Base-by-base conservation (phyloP, 2,888 invertebrate species). In the Nezara viridula region DNA sequence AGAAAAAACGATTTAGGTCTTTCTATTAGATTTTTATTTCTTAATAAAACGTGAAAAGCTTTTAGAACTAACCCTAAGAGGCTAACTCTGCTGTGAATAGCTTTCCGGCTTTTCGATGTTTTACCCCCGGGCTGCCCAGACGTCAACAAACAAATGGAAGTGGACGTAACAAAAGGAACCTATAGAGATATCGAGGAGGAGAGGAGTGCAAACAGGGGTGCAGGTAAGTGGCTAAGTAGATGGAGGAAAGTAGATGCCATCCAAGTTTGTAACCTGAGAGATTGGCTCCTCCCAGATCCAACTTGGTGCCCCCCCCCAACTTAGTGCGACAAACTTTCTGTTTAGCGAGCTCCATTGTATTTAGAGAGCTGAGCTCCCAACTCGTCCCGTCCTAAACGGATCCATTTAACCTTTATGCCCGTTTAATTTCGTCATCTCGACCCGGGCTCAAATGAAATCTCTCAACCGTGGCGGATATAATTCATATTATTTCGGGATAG, bases 231-330 rank as follows among this genome's bases (percentile, higher is more conserved):
- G 6, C 81, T 81, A 81, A 81, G 81, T 44, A 81, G 81, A 44
- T n/a, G 40, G 81, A 47, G 44, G 81, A 81, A 47, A 40, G 44
- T 40, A 81, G 44, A 47, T 81, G n/a, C 44, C 40, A 44, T 81
- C 81, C 81, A 81, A 81, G 81, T 81, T 81, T 81, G 81, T 81
- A 81, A 47, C 81, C 81, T 81, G 81, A 81, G 81, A 81, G 81
- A 81, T 81, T 81, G 81, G 81, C 81, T 81, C 12, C 44, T n/a
- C 44, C 81, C 81, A 24, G 81, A 44, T 81, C 81, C 81, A 47
- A 81, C 12, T 81, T 44, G 81, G 81, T n/a, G 81, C 44, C n/a
- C 44, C 44, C 24, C 10, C 14, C 40, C 44, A 47, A 81, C 24
- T 81, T 44, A n/a, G 44, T 44, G 81, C 81, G 81, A 44, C 81